phyloP scores from a whole-genome alignment of 2,888 invertebrate species.

The Habroteleia sp. region DNA sequence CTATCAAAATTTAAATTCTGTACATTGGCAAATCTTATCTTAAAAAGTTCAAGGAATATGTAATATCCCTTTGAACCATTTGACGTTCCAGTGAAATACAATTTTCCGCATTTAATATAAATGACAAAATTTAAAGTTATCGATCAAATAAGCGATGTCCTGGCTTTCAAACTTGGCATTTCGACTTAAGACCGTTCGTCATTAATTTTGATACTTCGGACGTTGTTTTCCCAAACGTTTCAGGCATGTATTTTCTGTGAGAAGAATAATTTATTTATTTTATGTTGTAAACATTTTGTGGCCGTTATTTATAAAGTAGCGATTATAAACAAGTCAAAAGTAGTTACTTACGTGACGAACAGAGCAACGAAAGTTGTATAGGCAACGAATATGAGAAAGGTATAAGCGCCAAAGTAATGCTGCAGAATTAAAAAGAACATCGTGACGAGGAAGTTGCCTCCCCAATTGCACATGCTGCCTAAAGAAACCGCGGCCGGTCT shows the following conservation, averaged over 20 bases:
- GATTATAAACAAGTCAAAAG: conserved; percentile 5
- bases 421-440: conserved; percentile 88
- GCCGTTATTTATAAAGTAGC: not conserved
- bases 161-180: conserved; percentile 69
- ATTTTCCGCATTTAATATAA: conserved; percentile 21
- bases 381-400: conserved; percentile 88
- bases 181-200: conserved; percentile 84
- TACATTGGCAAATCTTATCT: too few species aligned
- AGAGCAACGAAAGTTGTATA: conserved; percentile 83
- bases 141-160: too few species aligned
- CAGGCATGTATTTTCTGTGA: conserved; percentile 87
- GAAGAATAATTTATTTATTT: not conserved
- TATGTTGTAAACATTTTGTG: conserved; percentile 1
- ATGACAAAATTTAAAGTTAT: conserved; percentile 1
- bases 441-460: conserved; percentile 92
- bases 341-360: conserved; percentile 83
- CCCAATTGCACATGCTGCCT: conserved; percentile 93
- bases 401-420: conserved; percentile 85
- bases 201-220: conserved; percentile 85
- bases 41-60: too few species aligned
- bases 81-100: too few species aligned
- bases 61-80: too few species aligned
- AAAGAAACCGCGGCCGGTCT: conserved; percentile 93
- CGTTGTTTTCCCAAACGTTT: conserved; percentile 87
- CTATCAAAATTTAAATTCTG: too few species aligned